Conservation (phyloP, 2,113 vertebrate genomes). For the Hepsetus odoe region DNA sequence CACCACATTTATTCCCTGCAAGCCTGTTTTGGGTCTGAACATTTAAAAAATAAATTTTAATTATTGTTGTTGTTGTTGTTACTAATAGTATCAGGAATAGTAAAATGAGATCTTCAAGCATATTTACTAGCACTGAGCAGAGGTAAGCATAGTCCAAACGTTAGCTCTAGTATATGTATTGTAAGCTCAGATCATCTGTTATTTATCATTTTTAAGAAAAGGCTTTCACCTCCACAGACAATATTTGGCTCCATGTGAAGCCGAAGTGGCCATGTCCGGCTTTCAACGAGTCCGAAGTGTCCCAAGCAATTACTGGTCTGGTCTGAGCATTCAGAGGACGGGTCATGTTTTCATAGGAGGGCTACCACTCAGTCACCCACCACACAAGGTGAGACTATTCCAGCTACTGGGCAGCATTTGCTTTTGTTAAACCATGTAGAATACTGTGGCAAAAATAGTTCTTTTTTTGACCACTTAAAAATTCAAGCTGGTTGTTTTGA, state of each 20-base stretch:
- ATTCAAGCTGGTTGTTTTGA: too few species aligned
- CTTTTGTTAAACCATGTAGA: neutral
- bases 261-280: slow-evolving; percentile 73
- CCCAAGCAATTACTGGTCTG: slow-evolving; percentile 63
- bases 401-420: neutral
- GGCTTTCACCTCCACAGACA: slow-evolving; percentile 71
- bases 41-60: slow-evolving; percentile 19
- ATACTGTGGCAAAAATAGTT: too few species aligned
- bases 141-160: slow-evolving; percentile 14
- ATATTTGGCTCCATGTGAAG: slow-evolving; percentile 75
- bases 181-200: neutral
- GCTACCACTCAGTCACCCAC: slow-evolving; percentile 67
- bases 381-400: slow-evolving; percentile 70
- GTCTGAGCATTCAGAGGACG: slow-evolving; percentile 62
- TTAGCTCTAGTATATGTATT: neutral
- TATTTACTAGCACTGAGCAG: slow-evolving; percentile 37
- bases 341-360: slow-evolving; percentile 79
- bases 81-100: slow-evolving; percentile 45
- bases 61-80: slow-evolving; percentile 32
- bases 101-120: too few species aligned
- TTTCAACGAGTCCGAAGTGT: slow-evolving; percentile 60
- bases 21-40: slow-evolving; percentile 45
- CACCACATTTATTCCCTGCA: slow-evolving; percentile 50
- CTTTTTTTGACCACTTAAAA: too few species aligned
- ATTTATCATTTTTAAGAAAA: neutral